A percentile compares a stretch with the other conserved stretches of the same genome.
Evolutionary conservation across 2,888 invertebrate genomes (phyloP).

Genomic region (Laothoe populi): DNA sequence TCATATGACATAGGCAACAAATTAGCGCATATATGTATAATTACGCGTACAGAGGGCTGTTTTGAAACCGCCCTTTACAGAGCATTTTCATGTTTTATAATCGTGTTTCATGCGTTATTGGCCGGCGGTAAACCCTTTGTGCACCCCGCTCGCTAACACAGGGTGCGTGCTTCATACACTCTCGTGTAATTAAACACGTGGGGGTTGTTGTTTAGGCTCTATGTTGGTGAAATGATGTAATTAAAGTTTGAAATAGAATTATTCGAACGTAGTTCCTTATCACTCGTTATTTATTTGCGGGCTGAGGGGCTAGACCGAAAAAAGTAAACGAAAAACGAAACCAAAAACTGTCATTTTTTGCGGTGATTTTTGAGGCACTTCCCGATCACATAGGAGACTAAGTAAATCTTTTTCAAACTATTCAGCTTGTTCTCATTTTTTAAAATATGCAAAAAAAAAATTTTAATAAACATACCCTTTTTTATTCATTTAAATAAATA

Average conservation of each 20-base stretch:
- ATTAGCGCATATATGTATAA: constrained; percentile 79
- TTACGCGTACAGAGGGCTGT: constrained; percentile 62
- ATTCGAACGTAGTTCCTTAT: too few species aligned
- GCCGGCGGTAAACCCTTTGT: constrained; percentile 66
- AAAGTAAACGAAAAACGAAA: too few species aligned
- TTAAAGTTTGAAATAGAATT: neutral
- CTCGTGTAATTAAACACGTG: constrained; percentile 17
- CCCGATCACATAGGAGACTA: too few species aligned
- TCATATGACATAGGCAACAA: constrained; percentile 40
- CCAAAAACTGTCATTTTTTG: too few species aligned
- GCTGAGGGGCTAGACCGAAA: too few species aligned
- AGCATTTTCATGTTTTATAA: constrained; percentile 81
- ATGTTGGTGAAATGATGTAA: neutral
- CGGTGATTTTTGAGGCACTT: too few species aligned
- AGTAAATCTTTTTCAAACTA: too few species aligned
- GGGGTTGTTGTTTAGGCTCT: neutral
- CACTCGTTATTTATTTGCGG: too few species aligned
- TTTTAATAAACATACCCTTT: too few species aligned
- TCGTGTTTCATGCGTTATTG: constrained; percentile 84
- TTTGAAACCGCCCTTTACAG: constrained; percentile 67
- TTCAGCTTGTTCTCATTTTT: too few species aligned
- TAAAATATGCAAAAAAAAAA: too few species aligned
- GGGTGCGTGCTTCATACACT: constrained; percentile 44
- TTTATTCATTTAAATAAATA: too few species aligned
- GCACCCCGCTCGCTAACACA: constrained; percentile 49